These are phyloP conservation scores for Acrobasis suavella DNA, from an alignment of 2,888 invertebrate genomes.

Conservation along the genomic window DNA sequence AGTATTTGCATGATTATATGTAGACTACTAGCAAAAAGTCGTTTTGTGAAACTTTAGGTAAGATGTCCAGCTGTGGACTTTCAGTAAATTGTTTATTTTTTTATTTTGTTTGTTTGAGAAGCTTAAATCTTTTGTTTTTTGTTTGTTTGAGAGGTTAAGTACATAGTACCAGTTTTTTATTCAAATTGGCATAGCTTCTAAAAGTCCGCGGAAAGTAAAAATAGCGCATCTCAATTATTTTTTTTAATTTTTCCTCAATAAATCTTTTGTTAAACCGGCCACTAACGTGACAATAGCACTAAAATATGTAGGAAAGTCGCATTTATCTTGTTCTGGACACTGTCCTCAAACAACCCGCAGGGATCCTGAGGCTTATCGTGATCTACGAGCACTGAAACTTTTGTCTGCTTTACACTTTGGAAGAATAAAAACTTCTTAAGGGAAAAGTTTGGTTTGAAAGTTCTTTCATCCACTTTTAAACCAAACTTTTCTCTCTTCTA, in stretches of 20 bases:
- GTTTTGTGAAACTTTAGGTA: too few relatives aligned
- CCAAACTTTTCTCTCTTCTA: too few relatives aligned
- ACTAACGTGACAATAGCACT: neutral
- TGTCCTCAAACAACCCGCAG: neutral
- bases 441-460: neutral
- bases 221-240: neutral
- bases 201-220: too few relatives aligned
- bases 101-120: too few relatives aligned
- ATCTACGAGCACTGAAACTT: conserved; percentile 12
- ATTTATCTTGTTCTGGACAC: conserved; percentile 8
- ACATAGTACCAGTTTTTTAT: too few relatives aligned
- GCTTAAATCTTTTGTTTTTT: too few relatives aligned
- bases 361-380: conserved; percentile 7
- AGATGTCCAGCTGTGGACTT: too few relatives aligned
- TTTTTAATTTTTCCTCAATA: neutral
- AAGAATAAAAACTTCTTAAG: neutral
- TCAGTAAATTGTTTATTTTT: too few relatives aligned
- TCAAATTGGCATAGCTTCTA: too few relatives aligned
- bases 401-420: neutral
- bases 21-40: too few relatives aligned
- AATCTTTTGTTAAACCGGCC: neutral
- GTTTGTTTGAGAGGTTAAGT: too few relatives aligned
- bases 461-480: neutral
- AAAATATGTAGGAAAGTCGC: conserved; percentile 8
- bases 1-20: too few relatives aligned